These are phyloP conservation scores for Drosophila merina DNA, from an alignment of 2,888 invertebrate species.

Conservation along the genomic window DNA sequence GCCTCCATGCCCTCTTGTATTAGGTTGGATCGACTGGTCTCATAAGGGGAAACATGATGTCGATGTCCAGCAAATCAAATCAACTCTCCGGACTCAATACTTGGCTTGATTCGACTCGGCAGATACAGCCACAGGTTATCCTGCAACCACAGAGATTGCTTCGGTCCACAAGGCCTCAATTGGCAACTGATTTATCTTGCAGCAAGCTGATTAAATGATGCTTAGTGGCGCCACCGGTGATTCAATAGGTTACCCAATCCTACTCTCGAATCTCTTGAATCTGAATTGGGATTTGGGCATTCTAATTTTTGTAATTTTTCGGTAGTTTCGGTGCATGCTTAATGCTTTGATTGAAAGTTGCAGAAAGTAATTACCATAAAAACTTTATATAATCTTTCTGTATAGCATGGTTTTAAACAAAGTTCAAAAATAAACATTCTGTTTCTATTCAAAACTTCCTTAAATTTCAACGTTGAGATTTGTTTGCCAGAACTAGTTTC, in stretches of 20 bases:
- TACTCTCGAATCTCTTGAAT: neutral
- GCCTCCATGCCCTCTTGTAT: slow-evolving; percentile 11
- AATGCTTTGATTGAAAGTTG: too few species aligned
- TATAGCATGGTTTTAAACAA: neutral
- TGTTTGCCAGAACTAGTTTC: neutral
- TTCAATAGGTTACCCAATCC: neutral
- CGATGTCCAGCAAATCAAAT: slow-evolving; percentile 21
- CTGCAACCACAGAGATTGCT: slow-evolving; percentile 1
- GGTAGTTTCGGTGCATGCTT: too few species aligned
- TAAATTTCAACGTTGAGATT: neutral
- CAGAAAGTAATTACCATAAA: too few species aligned
- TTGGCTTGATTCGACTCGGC: slow-evolving; percentile 24
- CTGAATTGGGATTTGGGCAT: neutral
- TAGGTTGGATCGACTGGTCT: slow-evolving; percentile 29
- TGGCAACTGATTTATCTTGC: slow-evolving; percentile 75
- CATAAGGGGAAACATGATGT: slow-evolving; percentile 26
- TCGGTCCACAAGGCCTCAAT: slow-evolving; percentile 40
- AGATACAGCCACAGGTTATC: slow-evolving; percentile 25
- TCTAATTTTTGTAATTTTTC: neutral
- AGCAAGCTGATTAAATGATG: slow-evolving; percentile 72
- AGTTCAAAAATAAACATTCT: neutral
- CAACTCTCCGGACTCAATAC: slow-evolving; percentile 23
- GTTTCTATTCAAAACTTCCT: neutral
- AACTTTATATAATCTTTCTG: neutral
- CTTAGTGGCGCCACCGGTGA: slow-evolving; percentile 53